Base-by-base conservation (phyloP, 2,888 invertebrate genomes). In the Stenotaenia linearis region DNA sequence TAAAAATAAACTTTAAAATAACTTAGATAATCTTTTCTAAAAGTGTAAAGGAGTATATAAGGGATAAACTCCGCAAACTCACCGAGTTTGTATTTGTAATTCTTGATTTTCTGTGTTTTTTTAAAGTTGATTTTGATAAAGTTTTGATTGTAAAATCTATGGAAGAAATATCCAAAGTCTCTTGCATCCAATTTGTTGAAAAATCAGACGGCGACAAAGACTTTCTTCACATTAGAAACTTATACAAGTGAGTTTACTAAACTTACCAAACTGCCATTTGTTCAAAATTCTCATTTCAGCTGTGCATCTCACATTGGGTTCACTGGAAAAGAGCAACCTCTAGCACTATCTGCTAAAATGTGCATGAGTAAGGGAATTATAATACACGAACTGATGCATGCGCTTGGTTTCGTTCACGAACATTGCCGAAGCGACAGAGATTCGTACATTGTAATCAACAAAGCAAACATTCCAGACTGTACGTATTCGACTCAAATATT, bases 301-400 rank as follows among this genome's bases (percentile, higher is more conserved):
- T 78, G 78, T 78, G 56, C 56, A 25, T 78, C 78, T 25, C 6
- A 23, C n/a, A 78, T 78, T 30, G 78, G 78, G 7, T 50, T 25
- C 12, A 15, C 4, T 5, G 78, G 78, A 23, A 25, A 56, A 4
- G 0, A 1, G 1, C 78, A 78, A 32, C 7, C 15, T 10, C 30
- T 78, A 1, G 25, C 45, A 15, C 32, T 78, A 10, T 45, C 50
- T 4, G 18, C 10, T 21, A 50, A 25, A 28, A 12, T 23, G 21
- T 78, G 78, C 25, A 23, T 78, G 83, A 85, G 84, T 75, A 83
- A 85, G 23, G 88, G 88, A 0, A 86, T 87, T 78, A 86, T 88
- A 35, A 84, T 88, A 79, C 88, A 88, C 82, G 88, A 89, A 83
- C 83, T 89, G 37, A 86, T 88, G 86, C 88, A 88, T 82, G 86